Conservation (phyloP, 2,888 invertebrate species). For the Sinodicranocentrus sp. region DNA sequence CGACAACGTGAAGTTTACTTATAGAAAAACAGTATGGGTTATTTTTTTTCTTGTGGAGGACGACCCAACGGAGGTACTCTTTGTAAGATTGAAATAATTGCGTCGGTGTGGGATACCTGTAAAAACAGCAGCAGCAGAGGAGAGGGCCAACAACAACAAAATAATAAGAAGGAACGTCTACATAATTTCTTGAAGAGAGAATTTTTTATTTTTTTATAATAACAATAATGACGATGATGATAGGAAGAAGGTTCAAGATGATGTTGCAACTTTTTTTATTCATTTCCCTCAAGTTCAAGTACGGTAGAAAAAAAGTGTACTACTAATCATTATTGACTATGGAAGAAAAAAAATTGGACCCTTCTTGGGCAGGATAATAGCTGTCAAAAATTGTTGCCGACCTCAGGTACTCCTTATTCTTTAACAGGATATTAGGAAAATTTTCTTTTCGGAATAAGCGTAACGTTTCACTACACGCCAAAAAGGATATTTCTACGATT, state of each 20-base stretch:
- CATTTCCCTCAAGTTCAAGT: slow-evolving; percentile 23
- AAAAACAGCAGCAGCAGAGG: slow-evolving; percentile 17
- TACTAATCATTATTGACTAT: neutral
- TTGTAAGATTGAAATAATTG: slow-evolving; percentile 54
- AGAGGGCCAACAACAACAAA: slow-evolving; percentile 29
- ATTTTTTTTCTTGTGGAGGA: neutral
- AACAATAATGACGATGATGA: slow-evolving; percentile 41
- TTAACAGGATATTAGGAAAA: no score
- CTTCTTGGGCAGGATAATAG: slow-evolving; percentile 14
- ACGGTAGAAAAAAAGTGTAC: slow-evolving; percentile 11
- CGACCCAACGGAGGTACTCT: slow-evolving; percentile 35
- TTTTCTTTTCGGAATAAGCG: no score
- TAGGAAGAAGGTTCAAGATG: slow-evolving; percentile 29
- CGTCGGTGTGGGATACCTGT: slow-evolving; percentile 13
- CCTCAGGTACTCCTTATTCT: neutral
- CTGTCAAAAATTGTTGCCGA: neutral
- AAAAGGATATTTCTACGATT: no score
- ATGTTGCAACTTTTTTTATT: slow-evolving; percentile 64
- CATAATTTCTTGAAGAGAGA: slow-evolving; percentile 35
- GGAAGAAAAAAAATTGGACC: neutral
- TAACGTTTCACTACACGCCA: no score
- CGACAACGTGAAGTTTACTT: slow-evolving; percentile 36
- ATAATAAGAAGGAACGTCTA: slow-evolving; percentile 34
- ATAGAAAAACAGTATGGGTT: slow-evolving; percentile 23
- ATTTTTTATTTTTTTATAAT: slow-evolving; percentile 39